Evolutionary conservation across 1,140 invertebrate species (phyloP), one percentile per base, ranked within the genome.

Genomic region (Lepidurus couesii): DNA sequence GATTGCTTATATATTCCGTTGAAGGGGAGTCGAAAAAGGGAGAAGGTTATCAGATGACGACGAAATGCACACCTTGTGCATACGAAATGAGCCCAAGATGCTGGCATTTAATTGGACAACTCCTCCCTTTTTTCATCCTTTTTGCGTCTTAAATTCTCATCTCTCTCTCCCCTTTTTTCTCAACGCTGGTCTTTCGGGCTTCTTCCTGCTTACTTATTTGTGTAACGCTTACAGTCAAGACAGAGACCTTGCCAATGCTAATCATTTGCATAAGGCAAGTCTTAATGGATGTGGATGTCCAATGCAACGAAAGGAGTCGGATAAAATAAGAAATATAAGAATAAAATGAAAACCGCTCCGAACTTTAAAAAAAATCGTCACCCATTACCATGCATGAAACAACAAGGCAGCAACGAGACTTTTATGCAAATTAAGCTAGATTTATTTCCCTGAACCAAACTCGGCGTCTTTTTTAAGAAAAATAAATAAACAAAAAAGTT

Each of bases 401-500:
- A 65, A 65, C 53, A 65, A 65, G 21, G 53, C 16, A 65, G 21
- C 53, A 65, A 65, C 53, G 53, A 65, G 53, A 65, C 53, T 65
- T 65, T 65, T 65, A 65, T 65, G 53, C 21, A 65, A 16, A 65
- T 65, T 65, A 65, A 16, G 53, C 53, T 21, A 65, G 53, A 65
- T 65, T 65, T 65, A 65, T 65, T 65, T 65, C 53, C 16, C 9
- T 16, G 34, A 34, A 34, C 34, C 34, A 34, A 34, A 65, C 53
- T 65, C 45, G 10, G 4, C 45, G 45, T 47, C 16, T 65, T 16
- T 13, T 65, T 47, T 16, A 10, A 65, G 34, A 34, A 34, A n/a
- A 78, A 43, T n/a, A 78, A 78, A 43, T 24, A 78, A 78, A 16
- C 47, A 79, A 79, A 79, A 79, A 21, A 21, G 79, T 0, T 44